These are phyloP conservation scores for Acestrorhynchus altus DNA, from an alignment of 2,797 vertebrate species.

Conservation along the genomic window DNA sequence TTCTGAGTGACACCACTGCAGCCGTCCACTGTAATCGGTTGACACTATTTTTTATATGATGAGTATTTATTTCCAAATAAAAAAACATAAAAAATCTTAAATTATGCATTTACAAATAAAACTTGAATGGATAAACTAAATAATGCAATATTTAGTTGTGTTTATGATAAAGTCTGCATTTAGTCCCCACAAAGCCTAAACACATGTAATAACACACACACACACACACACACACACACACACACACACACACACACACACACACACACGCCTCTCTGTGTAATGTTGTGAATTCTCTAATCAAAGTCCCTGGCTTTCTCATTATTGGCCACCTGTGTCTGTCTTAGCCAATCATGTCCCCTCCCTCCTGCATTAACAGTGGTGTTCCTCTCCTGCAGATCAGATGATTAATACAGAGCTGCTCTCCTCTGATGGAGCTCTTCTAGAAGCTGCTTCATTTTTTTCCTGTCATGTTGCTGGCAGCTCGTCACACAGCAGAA, in stretches of 20 bases:
- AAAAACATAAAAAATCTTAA: no score
- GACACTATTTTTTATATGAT: no score
- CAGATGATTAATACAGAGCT: conserved; percentile 59
- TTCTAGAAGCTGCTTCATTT: conserved; percentile 50
- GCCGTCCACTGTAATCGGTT: no score
- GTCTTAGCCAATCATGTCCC: conserved; percentile 45
- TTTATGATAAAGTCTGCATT: no score
- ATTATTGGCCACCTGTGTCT: conserved; percentile 43
- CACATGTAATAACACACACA: background rate
- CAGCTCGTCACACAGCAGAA: conserved; percentile 55
- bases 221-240: background rate
- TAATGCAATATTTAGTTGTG: no score
- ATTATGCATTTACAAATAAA: no score
- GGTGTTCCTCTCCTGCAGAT: conserved; percentile 49
- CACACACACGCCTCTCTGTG: background rate
- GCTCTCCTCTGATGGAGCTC: conserved; percentile 39
- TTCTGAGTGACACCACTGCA: no score
- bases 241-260: background rate
- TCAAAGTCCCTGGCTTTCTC: conserved; percentile 42
- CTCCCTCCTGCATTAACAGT: conserved; percentile 29
- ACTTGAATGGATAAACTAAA: no score
- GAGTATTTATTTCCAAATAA: no score
- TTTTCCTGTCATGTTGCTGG: conserved; percentile 46
- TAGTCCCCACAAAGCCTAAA: background rate
- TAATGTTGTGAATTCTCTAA: conserved; percentile 30